Conservation (phyloP, 2,797 vertebrate genomes). For the Tokudaia tokunoshimensis region DNA sequence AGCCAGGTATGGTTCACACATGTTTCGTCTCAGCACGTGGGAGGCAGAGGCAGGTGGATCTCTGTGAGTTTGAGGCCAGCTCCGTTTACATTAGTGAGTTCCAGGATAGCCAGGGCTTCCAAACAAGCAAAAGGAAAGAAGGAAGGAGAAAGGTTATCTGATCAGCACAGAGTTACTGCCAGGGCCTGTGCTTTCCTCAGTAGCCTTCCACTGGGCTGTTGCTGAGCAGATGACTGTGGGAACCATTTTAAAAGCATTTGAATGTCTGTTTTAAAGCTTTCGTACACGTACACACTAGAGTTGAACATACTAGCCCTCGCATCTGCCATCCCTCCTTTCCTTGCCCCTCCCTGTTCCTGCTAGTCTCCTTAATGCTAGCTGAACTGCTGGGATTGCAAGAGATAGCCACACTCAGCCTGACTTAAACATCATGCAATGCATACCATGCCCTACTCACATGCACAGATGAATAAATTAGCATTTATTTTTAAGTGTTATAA, state of each 20-base stretch:
- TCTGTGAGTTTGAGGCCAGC: neutral
- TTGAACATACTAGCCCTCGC: neutral
- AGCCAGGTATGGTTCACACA: neutral
- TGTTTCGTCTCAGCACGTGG: neutral
- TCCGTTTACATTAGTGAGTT: neutral
- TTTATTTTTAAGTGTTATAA: neutral
- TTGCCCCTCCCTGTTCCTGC: neutral
- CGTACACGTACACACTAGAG: too few relatives aligned
- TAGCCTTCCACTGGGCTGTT: too few relatives aligned
- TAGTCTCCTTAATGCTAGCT: too few relatives aligned
- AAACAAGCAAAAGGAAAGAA: neutral
- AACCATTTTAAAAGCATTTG: neutral
- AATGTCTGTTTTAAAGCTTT: neutral
- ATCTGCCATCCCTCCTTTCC: neutral
- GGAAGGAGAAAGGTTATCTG: neutral
- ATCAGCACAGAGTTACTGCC: too few relatives aligned
- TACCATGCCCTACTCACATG: too few relatives aligned
- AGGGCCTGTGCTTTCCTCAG: neutral
- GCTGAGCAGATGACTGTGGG: accelerated
- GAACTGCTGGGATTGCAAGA: neutral
- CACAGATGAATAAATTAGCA: too few relatives aligned
- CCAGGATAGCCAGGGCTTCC: neutral
- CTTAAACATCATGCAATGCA: neutral
- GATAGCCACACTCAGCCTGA: neutral
- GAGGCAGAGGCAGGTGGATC: neutral